A percentile compares a stretch with the other conserved stretches of the same genome.
phyloP scores from a whole-genome alignment of 2,888 invertebrate species.

The Liodrosophila aerea region DNA sequence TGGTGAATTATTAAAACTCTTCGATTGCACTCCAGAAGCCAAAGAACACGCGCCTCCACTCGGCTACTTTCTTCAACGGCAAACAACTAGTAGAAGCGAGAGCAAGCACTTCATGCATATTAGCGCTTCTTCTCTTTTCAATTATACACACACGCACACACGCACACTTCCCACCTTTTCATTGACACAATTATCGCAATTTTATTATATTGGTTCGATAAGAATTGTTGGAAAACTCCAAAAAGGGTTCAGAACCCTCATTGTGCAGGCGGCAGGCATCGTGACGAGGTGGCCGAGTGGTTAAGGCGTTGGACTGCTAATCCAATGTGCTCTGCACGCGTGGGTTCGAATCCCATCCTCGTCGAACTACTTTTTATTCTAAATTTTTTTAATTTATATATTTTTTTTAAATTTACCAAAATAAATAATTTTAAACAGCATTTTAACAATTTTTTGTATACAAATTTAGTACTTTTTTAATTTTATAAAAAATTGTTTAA shows the following conservation, averaged over 20 bases:
- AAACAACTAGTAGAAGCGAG: constrained; percentile 16
- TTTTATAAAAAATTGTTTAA: neutral
- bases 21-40: constrained; percentile 29
- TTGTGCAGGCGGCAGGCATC: constrained; percentile 25
- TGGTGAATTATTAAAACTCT: constrained; percentile 21
- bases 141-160: neutral
- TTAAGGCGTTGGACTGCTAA: constrained; percentile 94
- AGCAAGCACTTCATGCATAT: constrained; percentile 21
- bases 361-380: constrained; percentile 82
- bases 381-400: neutral
- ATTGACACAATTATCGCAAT: constrained; percentile 57
- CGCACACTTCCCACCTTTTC: constrained; percentile 20
- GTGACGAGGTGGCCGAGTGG: constrained; percentile 93
- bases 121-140: constrained; percentile 7
- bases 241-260: constrained; percentile 37
- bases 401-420: neutral
- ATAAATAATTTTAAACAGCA: neutral
- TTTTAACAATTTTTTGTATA: too few species aligned
- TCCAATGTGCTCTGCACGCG: constrained; percentile 94
- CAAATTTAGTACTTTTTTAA: too few species aligned
- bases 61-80: constrained; percentile 52
- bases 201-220: neutral
- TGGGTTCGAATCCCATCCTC: constrained; percentile 94
- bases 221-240: neutral
- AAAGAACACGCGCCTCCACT: constrained; percentile 50